phyloP scores from a whole-genome alignment of 1,140 invertebrate genomes.

The Caenorhabditis briggsae region DNA sequence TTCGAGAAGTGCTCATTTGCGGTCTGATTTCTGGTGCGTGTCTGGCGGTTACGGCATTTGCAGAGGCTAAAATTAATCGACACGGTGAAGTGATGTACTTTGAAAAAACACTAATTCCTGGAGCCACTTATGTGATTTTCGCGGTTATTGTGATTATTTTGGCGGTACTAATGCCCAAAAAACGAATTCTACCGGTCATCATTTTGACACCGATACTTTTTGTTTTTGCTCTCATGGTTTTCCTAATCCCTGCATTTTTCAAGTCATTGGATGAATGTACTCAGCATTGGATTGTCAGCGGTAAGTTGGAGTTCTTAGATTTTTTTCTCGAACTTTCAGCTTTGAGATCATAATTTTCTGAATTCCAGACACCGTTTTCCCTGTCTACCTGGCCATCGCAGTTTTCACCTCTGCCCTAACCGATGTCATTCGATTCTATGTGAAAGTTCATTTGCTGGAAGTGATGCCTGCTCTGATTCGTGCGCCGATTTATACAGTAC shows the following conservation, averaged over 20 bases:
- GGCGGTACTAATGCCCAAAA: slow-evolving; percentile 2
- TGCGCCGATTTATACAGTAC: background rate
- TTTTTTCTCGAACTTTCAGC: too few relatives aligned
- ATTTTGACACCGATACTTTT: slow-evolving; percentile 7
- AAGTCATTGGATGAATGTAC: slow-evolving; percentile 1
- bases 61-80: background rate
- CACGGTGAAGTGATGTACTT: slow-evolving; percentile 32
- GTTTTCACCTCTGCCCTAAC: background rate
- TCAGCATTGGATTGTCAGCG: background rate
- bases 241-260: background rate
- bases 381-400: background rate
- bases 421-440: slow-evolving; percentile 20
- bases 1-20: slow-evolving; percentile 26
- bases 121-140: background rate
- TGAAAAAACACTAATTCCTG: slow-evolving; percentile 22
- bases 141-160: background rate
- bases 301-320: background rate
- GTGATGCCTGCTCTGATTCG: slow-evolving; percentile 29
- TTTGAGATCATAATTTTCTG: too few relatives aligned
- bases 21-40: slow-evolving; percentile 15
- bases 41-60: background rate
- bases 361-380: background rate
- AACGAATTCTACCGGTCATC: slow-evolving; percentile 7
- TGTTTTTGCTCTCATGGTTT: background rate
- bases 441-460: slow-evolving; percentile 26